phyloP scores from a whole-genome alignment of 2,113 vertebrate genomes.

The Sceloporus undulatus region DNA sequence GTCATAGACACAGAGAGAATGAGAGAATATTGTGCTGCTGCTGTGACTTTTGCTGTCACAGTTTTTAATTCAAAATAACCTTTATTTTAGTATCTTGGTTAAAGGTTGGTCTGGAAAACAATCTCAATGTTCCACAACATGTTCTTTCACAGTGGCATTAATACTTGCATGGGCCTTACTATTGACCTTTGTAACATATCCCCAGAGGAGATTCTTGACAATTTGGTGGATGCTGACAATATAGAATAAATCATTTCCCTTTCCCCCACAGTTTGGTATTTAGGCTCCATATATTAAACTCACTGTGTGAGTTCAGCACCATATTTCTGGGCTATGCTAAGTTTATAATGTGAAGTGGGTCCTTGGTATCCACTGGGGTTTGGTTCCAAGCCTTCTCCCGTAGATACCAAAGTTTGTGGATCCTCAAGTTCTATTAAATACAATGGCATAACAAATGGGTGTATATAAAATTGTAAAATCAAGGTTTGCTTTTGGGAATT shows the following conservation, averaged over 20 bases:
- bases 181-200: background rate
- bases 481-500: too few species aligned
- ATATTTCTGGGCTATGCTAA: background rate
- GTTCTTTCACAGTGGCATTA: background rate
- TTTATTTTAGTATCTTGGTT: background rate
- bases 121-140: background rate
- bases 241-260: background rate
- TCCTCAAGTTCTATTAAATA: too few species aligned
- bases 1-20: background rate
- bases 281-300: background rate
- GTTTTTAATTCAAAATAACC: conserved; percentile 6
- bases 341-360: background rate
- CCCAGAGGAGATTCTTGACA: background rate
- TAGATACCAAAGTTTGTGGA: too few species aligned
- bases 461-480: too few species aligned
- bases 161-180: background rate
- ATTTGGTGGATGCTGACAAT: background rate
- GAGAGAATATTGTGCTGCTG: background rate
- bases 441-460: too few species aligned
- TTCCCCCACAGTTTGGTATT: background rate
- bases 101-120: background rate
- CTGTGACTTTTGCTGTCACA: background rate
- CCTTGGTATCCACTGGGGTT: too few species aligned
- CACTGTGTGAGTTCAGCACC: background rate
- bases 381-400: too few species aligned